Percentiles rank a stretch among this genome's conserved stretches.
Conservation (phyloP, 2,797 vertebrate genomes). For the Cyprinella venusta region DNA sequence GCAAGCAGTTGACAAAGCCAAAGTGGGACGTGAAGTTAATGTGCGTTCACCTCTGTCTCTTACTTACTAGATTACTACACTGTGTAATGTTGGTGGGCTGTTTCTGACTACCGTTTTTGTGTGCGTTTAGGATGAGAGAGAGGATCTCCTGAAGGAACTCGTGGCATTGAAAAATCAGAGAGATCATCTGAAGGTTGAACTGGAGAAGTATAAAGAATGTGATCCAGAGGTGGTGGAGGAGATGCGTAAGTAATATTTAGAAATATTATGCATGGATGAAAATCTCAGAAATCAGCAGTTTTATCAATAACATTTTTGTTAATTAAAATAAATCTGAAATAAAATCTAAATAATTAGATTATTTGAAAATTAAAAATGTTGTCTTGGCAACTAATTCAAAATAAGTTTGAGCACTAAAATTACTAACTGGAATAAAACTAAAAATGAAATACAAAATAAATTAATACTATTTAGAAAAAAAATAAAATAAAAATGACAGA, state of each 20-base stretch:
- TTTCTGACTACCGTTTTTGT: constrained; percentile 37
- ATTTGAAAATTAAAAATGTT: no score
- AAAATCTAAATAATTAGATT: no score
- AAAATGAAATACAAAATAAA: no score
- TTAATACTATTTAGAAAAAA: background rate
- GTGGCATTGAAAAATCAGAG: constrained; percentile 78
- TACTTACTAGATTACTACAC: background rate
- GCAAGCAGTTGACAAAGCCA: constrained; percentile 84
- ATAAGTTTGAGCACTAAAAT: no score
- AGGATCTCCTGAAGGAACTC: constrained; percentile 80
- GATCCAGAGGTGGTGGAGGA: constrained; percentile 92
- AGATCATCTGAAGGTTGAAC: constrained; percentile 80
- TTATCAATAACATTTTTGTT: background rate
- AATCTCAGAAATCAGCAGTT: background rate
- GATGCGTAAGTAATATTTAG: constrained; percentile 85
- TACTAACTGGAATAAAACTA: background rate
- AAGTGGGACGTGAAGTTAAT: constrained; percentile 88
- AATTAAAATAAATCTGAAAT: background rate
- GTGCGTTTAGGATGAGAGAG: constrained; percentile 82
- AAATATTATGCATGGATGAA: background rate
- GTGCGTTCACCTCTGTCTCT: constrained; percentile 66
- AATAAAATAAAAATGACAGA: background rate
- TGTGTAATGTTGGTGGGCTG: background rate
- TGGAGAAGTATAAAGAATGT: constrained; percentile 92
- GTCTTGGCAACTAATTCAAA: background rate